Conservation (phyloP, 2,888 invertebrate species). For the Polydrusus tereticollis region DNA sequence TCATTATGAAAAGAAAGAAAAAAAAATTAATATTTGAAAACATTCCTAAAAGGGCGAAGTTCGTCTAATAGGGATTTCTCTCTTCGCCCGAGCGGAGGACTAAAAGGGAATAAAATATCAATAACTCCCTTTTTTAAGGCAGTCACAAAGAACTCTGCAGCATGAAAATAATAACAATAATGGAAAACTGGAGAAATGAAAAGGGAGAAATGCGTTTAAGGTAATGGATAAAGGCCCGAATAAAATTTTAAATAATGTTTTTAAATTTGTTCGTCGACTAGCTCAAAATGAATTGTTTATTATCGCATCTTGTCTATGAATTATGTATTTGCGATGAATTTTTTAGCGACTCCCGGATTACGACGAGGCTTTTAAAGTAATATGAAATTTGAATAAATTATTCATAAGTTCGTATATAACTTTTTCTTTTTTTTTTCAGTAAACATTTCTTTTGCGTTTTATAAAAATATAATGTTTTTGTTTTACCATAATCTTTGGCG, state of each 20-base stretch:
- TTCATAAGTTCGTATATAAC: neutral
- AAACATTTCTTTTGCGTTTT: no score
- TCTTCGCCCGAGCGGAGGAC: slow-evolving; percentile 13
- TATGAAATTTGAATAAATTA: neutral
- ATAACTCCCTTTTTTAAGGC: slow-evolving; percentile 45
- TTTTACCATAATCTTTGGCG: no score
- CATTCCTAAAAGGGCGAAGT: neutral
- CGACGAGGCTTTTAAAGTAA: neutral
- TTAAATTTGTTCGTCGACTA: slow-evolving; percentile 18
- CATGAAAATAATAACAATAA: slow-evolving; percentile 47
- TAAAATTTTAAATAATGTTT: slow-evolving; percentile 25
- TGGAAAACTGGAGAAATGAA: slow-evolving; percentile 34
- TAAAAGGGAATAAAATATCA: slow-evolving; percentile 47
- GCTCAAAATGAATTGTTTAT: slow-evolving; percentile 3
- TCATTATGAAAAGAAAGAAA: neutral
- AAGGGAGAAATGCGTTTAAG: slow-evolving; percentile 22
- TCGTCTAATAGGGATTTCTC: neutral
- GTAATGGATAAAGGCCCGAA: slow-evolving; percentile 26
- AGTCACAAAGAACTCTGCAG: slow-evolving; percentile 32
- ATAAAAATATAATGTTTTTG: no score
- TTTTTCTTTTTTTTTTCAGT: neutral
- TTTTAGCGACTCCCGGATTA: neutral
- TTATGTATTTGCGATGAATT: neutral
- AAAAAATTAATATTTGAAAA: slow-evolving; percentile 30
- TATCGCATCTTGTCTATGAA: slow-evolving; percentile 7